Base-by-base conservation (phyloP, 2,797 vertebrate species). In the Takifugu rubripes region DNA sequence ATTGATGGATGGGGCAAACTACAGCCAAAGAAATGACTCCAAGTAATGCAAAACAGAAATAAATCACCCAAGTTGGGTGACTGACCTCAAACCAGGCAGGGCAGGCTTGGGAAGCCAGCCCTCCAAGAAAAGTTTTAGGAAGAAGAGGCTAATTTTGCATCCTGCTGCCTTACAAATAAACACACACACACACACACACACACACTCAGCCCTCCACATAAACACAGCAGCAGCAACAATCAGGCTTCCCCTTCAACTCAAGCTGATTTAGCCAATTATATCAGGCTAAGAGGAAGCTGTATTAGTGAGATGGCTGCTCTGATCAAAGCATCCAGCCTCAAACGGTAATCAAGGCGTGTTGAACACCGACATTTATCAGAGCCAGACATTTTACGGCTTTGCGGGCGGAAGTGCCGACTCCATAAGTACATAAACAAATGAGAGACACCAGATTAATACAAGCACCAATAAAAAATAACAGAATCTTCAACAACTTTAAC, bases 41-140 rank as follows among this genome's bases (percentile, higher is more conserved):
- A 40, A 40, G 36, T 14, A 40, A 11, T 14, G 36, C 10, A 40
- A 12, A 11, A 14, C 10, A 3, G 10, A 40, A 40, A 14, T 14
- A 40, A 40, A 14, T 40, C 36, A 40, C 36, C 11, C 36, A 40
- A 12, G 14, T 14, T 12, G 36, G 14, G 2, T 40, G 2, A 66
- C 66, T 63, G 63, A 75, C 76, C 64, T 66, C 54, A 71, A 52
- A 68, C 61, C 63, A 63, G 52, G 54, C 54, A 62, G 62, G 52
- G 69, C 73, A 79, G 77, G 83, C 74, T 67, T 78, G 78, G 83
- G 84, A 87, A 81, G 79, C 87, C 72, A 71, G 73, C 24, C 29
- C 64, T 68, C 66, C 16, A 21, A 68, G 71, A 68, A 66, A 64
- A 8, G 62, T 49, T 61, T 65, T 46, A 62, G 58, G 43, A 50